Evolutionary conservation across 2,113 vertebrate species (phyloP).

Genomic region (Parus major): DNA sequence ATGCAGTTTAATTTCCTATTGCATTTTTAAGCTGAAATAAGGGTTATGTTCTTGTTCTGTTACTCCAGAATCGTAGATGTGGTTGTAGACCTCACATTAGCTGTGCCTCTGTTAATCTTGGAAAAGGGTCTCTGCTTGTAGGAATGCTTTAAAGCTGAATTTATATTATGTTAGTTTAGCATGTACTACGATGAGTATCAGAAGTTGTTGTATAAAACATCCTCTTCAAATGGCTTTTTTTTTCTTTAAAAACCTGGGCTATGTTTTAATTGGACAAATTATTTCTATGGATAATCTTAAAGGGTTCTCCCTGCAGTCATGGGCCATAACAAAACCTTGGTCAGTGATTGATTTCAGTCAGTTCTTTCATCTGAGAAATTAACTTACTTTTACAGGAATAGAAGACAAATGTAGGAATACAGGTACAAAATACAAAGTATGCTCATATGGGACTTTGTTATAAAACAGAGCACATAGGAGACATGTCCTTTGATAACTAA

Average conservation of each 20-base stretch:
- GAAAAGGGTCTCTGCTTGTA: neutral
- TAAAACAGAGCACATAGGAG: neutral
- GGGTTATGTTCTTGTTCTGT: neutral
- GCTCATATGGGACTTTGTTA: neutral
- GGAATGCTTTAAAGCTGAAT: neutral
- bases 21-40: neutral
- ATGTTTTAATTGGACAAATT: neutral
- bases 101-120: neutral
- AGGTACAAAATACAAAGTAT: neutral
- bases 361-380: neutral
- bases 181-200: neutral
- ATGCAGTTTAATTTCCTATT: slow-evolving; percentile 26
- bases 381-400: neutral
- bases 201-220: neutral
- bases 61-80: neutral
- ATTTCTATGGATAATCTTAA: neutral
- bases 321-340: neutral
- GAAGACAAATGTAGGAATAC: neutral
- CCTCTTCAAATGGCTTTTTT: neutral
- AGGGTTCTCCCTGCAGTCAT: neutral
- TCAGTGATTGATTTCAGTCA: neutral
- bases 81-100: neutral
- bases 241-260: neutral
- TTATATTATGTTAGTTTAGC: neutral
- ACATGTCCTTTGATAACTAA: neutral